phyloP scores from a whole-genome alignment of 2,113 vertebrate genomes.

The Gorilla gorilla region DNA sequence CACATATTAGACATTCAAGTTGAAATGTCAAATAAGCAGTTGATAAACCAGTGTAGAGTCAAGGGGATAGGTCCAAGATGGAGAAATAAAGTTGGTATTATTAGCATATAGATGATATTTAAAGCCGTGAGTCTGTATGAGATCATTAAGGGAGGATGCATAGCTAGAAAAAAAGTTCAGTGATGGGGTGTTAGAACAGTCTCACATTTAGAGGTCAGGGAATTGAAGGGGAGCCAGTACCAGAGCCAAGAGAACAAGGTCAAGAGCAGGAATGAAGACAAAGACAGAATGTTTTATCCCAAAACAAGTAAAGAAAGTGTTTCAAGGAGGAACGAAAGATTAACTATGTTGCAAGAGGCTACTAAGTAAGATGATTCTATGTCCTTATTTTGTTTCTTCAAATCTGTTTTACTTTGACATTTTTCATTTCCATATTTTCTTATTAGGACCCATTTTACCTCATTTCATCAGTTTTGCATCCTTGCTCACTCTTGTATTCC shows the following conservation, averaged over 20 bases:
- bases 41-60: background rate
- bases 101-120: background rate
- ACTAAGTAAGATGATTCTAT: background rate
- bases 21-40: background rate
- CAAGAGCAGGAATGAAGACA: background rate
- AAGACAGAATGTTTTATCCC: background rate
- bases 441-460: background rate
- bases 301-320: background rate
- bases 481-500: background rate
- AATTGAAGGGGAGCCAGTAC: background rate
- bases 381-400: background rate
- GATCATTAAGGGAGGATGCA: background rate
- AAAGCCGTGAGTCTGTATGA: slow-evolving; percentile 1
- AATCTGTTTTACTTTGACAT: background rate
- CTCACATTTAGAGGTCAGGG: background rate
- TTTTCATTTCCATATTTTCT: background rate
- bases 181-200: background rate
- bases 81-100: background rate
- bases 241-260: background rate
- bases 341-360: background rate
- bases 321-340: background rate
- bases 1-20: background rate
- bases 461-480: background rate
- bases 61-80: background rate
- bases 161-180: background rate